phyloP scores from a whole-genome alignment of 2,888 invertebrate genomes.

The Prenolepis imparis region DNA sequence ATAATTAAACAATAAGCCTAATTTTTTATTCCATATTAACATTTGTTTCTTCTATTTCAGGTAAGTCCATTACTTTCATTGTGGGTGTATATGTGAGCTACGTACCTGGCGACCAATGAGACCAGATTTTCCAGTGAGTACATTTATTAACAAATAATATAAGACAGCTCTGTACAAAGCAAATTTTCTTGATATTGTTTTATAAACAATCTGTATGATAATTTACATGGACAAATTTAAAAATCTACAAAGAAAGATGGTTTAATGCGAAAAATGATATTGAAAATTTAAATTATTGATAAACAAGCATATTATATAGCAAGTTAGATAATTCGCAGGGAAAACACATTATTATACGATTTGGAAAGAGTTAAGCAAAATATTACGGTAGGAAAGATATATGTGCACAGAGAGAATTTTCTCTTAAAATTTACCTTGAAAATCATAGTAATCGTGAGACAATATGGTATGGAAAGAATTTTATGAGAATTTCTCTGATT shows the following conservation, averaged over 20 bases:
- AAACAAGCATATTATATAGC: background rate
- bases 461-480: too few species aligned
- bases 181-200: background rate
- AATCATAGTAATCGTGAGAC: too few species aligned
- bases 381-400: constrained; percentile 44
- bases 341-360: constrained; percentile 40
- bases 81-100: background rate
- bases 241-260: background rate
- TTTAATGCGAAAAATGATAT: background rate
- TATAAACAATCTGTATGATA: background rate
- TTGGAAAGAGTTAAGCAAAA: constrained; percentile 38
- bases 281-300: constrained; percentile 31
- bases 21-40: background rate
- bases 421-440: too few species aligned
- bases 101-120: constrained; percentile 23
- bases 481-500: too few species aligned
- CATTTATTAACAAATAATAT: constrained; percentile 23
- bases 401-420: too few species aligned
- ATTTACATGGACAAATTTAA: background rate
- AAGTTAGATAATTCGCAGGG: constrained; percentile 26
- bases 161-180: background rate
- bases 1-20: background rate
- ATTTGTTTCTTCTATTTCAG: constrained; percentile 62
- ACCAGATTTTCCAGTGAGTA: constrained; percentile 66
- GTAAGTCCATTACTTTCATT: constrained; percentile 65